Base-by-base conservation (phyloP, 2,113 vertebrate genomes). In the Plotosus lineatus region DNA sequence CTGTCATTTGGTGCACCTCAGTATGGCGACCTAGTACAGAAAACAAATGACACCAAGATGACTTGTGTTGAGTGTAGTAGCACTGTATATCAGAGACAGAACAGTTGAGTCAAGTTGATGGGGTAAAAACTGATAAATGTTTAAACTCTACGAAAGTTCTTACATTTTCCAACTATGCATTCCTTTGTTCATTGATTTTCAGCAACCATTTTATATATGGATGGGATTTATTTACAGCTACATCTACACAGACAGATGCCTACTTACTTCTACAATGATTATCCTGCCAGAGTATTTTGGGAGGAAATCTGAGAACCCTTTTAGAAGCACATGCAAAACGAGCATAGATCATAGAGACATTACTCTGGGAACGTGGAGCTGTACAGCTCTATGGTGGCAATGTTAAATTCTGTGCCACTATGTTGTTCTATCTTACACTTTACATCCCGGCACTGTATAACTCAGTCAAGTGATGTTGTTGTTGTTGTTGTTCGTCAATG, bases 1-100 rank as follows among this genome's bases (percentile, higher is more conserved):
- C 97, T 1, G 38, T 96, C 93, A 99, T 98, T 75, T 99, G 96
- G 85, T 99, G 97, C 55, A 93, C 88, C 28, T 98, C 95, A 50
- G 95, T 95, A 76, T 97, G 91, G 12, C 96, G 94, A 55, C 97
- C 97, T 99, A 83, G 3, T 38, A 26, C 19, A 42, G 12, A 48
- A 71, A 48, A 15, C 8, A 26, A 23, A 36, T 23, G 44, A 15
- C 8, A 33, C 17, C 48, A 69, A 10, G 11, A 55, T 72, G 14
- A 7, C 5, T 46, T 71, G 2, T 31, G 42, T 50, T 15, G 14
- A 31, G 6, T 31, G 66, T 31, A 4, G 68, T n/a, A n/a, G n/a
- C n/a, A 17, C 28, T 71, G 48, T 0, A 28, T 33, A n/a, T n/a
- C n/a, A n/a, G 17, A 74, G 23, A 44, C 36, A n/a, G 36, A 66